Conservation (phyloP, 2,888 invertebrate genomes). For the Sphaerophoria taeniata region DNA sequence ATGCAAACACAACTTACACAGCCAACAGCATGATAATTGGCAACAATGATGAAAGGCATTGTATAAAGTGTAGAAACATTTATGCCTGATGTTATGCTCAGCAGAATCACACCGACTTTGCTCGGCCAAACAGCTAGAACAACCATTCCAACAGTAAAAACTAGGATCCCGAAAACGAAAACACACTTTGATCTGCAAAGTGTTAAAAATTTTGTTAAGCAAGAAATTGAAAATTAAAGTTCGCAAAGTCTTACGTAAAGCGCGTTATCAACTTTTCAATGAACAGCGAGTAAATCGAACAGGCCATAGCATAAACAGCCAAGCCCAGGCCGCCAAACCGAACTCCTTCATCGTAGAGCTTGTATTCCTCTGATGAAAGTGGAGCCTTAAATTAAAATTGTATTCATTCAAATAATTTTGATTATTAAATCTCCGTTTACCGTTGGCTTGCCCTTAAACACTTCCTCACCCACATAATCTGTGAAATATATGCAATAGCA, state of each 20-base stretch:
- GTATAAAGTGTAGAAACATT: constrained; percentile 83
- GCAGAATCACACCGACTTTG: constrained; percentile 81
- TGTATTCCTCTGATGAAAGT: constrained; percentile 76
- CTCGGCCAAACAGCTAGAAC: constrained; percentile 78
- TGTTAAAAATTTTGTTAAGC: not conserved
- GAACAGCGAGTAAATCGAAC: constrained; percentile 81
- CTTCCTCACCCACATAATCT: constrained; percentile 87
- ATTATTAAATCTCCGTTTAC: constrained; percentile 76
- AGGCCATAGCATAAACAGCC: constrained; percentile 82
- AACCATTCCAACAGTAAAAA: constrained; percentile 77
- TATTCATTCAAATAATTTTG: not conserved
- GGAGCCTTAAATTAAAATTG: constrained; percentile 75
- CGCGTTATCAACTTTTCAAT: constrained; percentile 81
- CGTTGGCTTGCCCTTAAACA: constrained; percentile 84
- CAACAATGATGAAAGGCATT: constrained; percentile 82
- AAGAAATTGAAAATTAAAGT: not conserved
- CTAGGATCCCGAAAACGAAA: constrained; percentile 81
- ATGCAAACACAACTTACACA: constrained; percentile 78
- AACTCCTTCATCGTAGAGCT: constrained; percentile 81
- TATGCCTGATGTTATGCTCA: constrained; percentile 82
- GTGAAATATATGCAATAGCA: constrained; percentile 87
- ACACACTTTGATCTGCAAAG: constrained; percentile 78
- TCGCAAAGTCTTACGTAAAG: constrained; percentile 79
- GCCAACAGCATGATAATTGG: constrained; percentile 82
- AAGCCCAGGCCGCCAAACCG: constrained; percentile 83